A percentile compares a stretch with the other conserved stretches of the same genome.
Evolutionary conservation across 2,797 vertebrate genomes (phyloP).

Genomic region (Margarornis squamiger): DNA sequence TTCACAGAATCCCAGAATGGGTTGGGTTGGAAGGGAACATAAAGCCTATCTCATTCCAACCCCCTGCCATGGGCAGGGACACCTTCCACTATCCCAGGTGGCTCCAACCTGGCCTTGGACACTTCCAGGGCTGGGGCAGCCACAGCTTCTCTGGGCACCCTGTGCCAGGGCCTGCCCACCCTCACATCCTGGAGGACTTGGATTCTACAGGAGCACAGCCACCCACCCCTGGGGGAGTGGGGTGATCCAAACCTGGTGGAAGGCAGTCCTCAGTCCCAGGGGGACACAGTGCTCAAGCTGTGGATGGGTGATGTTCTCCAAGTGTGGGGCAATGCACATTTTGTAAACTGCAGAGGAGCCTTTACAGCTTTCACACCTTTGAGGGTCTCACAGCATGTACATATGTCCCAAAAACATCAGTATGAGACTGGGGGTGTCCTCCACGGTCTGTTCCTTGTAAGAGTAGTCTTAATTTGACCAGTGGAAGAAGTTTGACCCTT

Average conservation of each 20-base stretch:
- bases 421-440: no score
- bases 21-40: background rate
- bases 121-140: background rate
- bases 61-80: background rate
- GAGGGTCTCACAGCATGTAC: background rate
- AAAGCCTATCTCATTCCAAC: no score
- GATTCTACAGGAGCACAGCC: background rate
- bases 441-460: background rate
- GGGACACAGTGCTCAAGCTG: background rate
- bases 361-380: background rate
- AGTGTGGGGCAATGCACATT: background rate
- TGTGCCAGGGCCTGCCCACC: background rate
- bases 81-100: background rate
- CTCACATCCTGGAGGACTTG: background rate
- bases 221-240: background rate
- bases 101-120: background rate
- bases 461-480: background rate
- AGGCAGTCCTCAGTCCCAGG: background rate
- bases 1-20: background rate
- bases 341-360: background rate
- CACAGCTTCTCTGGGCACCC: background rate
- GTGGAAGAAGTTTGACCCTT: background rate
- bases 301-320: background rate
- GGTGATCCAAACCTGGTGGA: background rate
- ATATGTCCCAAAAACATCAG: background rate